Conservation (phyloP, 64 coral and sea anemone species). For the Acropora yongei region DNA sequence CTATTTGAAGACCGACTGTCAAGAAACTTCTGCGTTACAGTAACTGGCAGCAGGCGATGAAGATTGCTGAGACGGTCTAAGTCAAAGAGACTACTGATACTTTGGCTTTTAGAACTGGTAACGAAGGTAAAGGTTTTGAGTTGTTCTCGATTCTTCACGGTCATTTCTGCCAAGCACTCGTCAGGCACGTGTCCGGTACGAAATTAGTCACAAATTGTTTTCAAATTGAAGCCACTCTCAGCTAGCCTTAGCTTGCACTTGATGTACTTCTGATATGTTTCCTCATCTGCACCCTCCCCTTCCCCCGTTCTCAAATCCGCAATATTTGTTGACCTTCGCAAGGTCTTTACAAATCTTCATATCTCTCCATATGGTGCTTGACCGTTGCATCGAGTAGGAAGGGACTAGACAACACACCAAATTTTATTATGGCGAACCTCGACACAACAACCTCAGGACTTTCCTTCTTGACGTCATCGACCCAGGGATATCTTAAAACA, state of each 20-base stretch:
- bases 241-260: neutral
- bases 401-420: slow-evolving; percentile 33
- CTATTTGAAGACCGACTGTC: too few relatives aligned
- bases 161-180: slow-evolving; percentile 18
- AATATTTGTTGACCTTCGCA: slow-evolving; percentile 22
- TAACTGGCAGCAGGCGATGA: neutral
- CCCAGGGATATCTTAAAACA: slow-evolving; percentile 40
- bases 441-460: slow-evolving; percentile 15
- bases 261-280: neutral
- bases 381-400: slow-evolving; percentile 48
- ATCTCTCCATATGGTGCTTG: slow-evolving; percentile 19
- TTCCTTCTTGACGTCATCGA: slow-evolving; percentile 21
- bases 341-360: slow-evolving; percentile 3
- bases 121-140: neutral
- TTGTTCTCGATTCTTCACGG: slow-evolving; percentile 3
- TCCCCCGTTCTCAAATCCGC: slow-evolving; percentile 5
- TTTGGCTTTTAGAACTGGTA: neutral
- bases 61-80: slow-evolving; percentile 3
- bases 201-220: neutral
- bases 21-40: neutral
- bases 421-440: slow-evolving; percentile 40
- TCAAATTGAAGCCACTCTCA: neutral
- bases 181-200: neutral
- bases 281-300: neutral
- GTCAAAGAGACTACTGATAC: slow-evolving; percentile 1